Evolutionary conservation across 2,113 vertebrate species (phyloP), one percentile per base, ranked within the genome.

Genomic region (Orthochromis indermauri): DNA sequence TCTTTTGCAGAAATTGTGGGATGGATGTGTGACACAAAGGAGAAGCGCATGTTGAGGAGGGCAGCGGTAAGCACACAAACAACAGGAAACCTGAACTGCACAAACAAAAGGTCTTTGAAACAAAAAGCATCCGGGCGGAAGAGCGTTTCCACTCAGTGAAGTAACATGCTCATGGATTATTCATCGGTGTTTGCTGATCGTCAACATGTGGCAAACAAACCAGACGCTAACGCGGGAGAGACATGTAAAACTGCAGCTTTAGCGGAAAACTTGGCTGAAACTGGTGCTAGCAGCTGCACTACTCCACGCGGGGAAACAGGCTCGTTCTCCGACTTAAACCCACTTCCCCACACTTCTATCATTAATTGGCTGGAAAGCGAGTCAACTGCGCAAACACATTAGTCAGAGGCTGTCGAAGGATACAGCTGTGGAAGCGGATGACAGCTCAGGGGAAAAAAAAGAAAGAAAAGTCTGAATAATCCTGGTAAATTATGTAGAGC

Each of bases 131-230:
- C 16, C 10, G 16, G 71, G 42, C 24, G 6, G 24, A 78, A 78
- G 71, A n/a, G 71, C 5, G 7, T 47, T 47, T 31, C 3, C 5
- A 28, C 42, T 49, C 26, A 11, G 79, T 83, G 59, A 82, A 35
- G 68, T 82, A 87, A 87, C 85, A 33, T 0, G 55, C 81, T 92
- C 55, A 90, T 91, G 82, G 83, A 88, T 94, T 88, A 92, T 92
- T 94, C 84, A 91, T 92, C 45, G 7, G 17, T 45, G 33, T 85
- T 83, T 45, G 80, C 55, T 0, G 24, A 59, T 76, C 21, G 59
- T 73, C 84, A 87, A 89, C 89, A 80, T 87, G 71, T 26, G 51
- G 76, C 90, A 83, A 92, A 89, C 11, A 91, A 91, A 85, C 90
- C 86, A 81, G 71, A 80, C 3, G 42, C 54, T 24, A 87, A 81